These are phyloP conservation scores for Ceratotherium simum DNA, from an alignment of 2,113 vertebrate species.

Conservation along the genomic window DNA sequence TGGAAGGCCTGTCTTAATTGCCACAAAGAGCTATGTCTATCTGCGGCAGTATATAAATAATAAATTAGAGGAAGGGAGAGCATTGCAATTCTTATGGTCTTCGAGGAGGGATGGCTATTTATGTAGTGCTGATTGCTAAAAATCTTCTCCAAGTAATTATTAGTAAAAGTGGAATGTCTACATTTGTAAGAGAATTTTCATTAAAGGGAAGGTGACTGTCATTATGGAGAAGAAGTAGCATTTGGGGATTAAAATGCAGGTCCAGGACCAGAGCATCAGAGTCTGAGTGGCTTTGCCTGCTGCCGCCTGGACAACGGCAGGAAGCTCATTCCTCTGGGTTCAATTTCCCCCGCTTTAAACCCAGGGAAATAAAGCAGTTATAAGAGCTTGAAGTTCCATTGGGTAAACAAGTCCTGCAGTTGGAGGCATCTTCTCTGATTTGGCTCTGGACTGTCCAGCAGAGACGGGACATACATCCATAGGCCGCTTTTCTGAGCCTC, in stretches of 20 bases:
- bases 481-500: not conserved
- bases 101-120: slow-evolving; percentile 70
- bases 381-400: slow-evolving; percentile 19
- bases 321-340: slow-evolving; percentile 67
- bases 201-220: slow-evolving; percentile 76
- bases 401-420: not conserved
- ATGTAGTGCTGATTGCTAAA: slow-evolving; percentile 80
- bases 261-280: not conserved
- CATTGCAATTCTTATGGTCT: slow-evolving; percentile 42
- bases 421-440: not conserved
- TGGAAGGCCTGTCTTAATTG: slow-evolving; percentile 80
- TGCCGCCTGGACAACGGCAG: not conserved
- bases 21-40: slow-evolving; percentile 82
- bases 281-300: slow-evolving; percentile 25
- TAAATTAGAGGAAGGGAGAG: slow-evolving; percentile 75
- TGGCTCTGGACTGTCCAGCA: not conserved
- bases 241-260: slow-evolving; percentile 65
- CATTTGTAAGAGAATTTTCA: slow-evolving; percentile 79
- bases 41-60: slow-evolving; percentile 78
- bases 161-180: slow-evolving; percentile 79
- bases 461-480: too few species aligned
- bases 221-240: slow-evolving; percentile 46
- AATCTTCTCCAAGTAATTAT: slow-evolving; percentile 77
- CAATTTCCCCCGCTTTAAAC: slow-evolving; percentile 59
- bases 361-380: slow-evolving; percentile 50